These are phyloP conservation scores for Halcyon malimbica DNA, from an alignment of 2,113 vertebrate genomes.

Conservation along the genomic window DNA sequence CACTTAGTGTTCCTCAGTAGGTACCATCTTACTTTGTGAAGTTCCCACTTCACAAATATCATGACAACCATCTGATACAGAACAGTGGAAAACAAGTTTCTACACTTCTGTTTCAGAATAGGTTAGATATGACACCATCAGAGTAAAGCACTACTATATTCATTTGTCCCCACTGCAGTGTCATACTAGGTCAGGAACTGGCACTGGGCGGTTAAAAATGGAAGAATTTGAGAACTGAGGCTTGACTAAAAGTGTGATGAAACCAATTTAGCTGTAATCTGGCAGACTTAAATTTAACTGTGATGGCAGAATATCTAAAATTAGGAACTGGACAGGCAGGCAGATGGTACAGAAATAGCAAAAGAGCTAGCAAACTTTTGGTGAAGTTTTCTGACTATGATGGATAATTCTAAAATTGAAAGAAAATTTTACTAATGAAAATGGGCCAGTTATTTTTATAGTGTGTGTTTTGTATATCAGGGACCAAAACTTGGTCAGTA, in stretches of 20 bases:
- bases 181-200: neutral
- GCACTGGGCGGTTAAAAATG: neutral
- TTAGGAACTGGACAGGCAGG: neutral
- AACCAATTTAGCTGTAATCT: neutral
- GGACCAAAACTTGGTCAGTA: neutral
- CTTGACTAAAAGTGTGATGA: neutral
- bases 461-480: neutral
- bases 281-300: constrained; percentile 26
- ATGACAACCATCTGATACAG: neutral
- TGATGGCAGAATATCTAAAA: constrained; percentile 7
- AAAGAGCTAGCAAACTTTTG: neutral
- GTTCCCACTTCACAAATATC: neutral
- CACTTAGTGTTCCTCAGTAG: neutral
- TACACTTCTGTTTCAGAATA: neutral
- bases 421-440: constrained; percentile 25
- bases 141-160: neutral
- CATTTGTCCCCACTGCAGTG: neutral
- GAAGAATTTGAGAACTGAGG: neutral
- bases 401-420: constrained; percentile 38
- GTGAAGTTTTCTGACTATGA: neutral
- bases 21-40: neutral
- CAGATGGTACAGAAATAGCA: constrained; percentile 7
- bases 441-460: neutral
- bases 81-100: neutral
- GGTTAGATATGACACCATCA: neutral